Conservation (phyloP, 2,113 vertebrate species). For the Alexandromys fortis region DNA sequence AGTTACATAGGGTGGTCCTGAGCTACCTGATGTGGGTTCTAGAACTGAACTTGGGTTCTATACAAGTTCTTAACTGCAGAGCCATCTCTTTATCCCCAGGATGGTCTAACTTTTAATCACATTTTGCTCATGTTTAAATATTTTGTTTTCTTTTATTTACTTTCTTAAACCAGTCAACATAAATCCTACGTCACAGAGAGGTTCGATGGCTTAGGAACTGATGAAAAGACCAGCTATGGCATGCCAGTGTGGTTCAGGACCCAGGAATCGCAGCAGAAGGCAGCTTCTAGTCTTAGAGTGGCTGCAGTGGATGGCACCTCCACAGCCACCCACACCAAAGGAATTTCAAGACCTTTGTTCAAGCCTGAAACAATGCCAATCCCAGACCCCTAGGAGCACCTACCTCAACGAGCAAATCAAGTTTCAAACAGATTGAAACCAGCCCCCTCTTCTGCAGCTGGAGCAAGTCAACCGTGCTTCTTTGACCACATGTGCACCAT, state of each 20-base stretch:
- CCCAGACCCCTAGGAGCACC: background rate
- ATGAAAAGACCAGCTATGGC: constrained; percentile 28
- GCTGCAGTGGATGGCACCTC: background rate
- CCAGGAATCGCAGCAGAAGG: background rate
- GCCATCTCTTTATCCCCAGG: background rate
- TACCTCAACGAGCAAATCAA: background rate
- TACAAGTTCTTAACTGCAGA: background rate
- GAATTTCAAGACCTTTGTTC: background rate
- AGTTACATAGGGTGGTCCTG: background rate
- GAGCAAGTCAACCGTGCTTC: background rate
- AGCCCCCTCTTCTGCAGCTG: background rate
- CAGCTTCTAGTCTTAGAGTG: constrained; percentile 7
- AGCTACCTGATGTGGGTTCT: no score
- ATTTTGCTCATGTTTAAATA: constrained; percentile 33
- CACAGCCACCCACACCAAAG: background rate
- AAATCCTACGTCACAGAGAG: constrained; percentile 33
- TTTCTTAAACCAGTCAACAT: constrained; percentile 50
- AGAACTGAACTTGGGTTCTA: no score
- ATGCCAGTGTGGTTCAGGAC: background rate
- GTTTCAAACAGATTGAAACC: background rate
- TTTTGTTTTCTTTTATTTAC: background rate
- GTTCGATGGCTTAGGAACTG: constrained; percentile 33
- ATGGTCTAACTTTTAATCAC: constrained; percentile 40
- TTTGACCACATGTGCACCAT: background rate
- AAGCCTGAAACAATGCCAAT: constrained; percentile 9